Evolutionary conservation across 2,113 vertebrate species (phyloP), one percentile per base, ranked within the genome.

Genomic region (Pimephales promelas): DNA sequence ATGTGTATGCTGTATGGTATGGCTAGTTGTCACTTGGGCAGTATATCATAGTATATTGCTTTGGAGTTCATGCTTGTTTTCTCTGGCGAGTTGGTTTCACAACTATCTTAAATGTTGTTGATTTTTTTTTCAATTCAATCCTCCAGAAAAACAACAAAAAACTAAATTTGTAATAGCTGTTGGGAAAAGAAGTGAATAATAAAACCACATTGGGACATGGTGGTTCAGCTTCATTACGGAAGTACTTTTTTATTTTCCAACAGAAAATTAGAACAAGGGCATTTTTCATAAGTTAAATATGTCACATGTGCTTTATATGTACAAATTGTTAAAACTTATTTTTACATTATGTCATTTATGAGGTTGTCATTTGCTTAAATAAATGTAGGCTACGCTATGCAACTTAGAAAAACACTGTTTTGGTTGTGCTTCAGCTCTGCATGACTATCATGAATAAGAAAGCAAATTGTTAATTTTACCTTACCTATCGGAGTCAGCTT

Each of bases 121-220:
- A 9, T 70, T 31, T 70, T 28, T 70, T 28, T 43, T 40, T 40
- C 2, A 40, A 45, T 72, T 26, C 68, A 72, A 45, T 70, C 36
- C 66, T 3, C 36, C 9, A 40, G 14, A 13, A 11, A 36, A 68
- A 68, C 26, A 26, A 57, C 2, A 36, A 68, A 68, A 61, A 26
- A 57, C 2, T 13, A 1, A 10, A 43, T 71, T 11, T 43, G 66
- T 71, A 43, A 43, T 14, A 72, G 70, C 70, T 72, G 68, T 45
- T 47, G 40, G n/a, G n/a, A 13, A 47, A 26, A 72, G 11, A 47
- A 26, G 11, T 47, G 20, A 70, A 72, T n/a, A 72, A 45, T 72
- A 47, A 72, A 72, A 45, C 40, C 40, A 72, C 70, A 47, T n/a
- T 72, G n/a, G 40, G n/a, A 72, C 40, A n/a, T 72, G 70, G 70